Percentiles rank a stretch among this genome's conserved stretches.
Evolutionary conservation across 2,888 invertebrate genomes (phyloP).

Genomic region (Lasioglossum leucozonium): DNA sequence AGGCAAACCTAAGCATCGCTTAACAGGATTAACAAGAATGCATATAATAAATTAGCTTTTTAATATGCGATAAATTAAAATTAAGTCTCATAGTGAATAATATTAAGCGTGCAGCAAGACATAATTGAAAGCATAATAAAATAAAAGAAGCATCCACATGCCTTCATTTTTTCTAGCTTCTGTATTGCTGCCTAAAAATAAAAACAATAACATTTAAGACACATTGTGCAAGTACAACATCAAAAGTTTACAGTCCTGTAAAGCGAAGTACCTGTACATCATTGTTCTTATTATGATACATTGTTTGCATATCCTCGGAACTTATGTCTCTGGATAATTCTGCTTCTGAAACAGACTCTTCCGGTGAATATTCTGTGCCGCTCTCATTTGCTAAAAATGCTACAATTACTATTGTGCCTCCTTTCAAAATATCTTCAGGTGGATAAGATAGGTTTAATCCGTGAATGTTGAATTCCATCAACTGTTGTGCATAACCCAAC

Average conservation of each 20-base stretch:
- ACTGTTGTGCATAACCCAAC: conserved; percentile 88
- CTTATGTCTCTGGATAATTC: conserved; percentile 74
- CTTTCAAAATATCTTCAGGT: conserved; percentile 86
- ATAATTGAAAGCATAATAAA: conserved; percentile 71
- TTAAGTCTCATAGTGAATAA: conserved; percentile 63
- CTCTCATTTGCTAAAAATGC: conserved; percentile 82
- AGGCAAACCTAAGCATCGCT: conserved; percentile 34
- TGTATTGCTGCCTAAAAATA: conserved; percentile 87
- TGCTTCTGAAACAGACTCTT: conserved; percentile 81
- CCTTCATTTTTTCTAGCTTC: conserved; percentile 87
- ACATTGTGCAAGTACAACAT: conserved; percentile 52
- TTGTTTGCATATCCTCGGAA: conserved; percentile 65
- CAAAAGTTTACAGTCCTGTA: conserved; percentile 22
- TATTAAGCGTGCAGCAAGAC: conserved; percentile 54
- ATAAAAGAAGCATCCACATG: conserved; percentile 85
- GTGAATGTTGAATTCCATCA: conserved; percentile 88
- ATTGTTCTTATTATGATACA: conserved; percentile 76
- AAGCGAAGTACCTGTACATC: conserved; percentile 79
- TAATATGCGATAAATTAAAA: conserved; percentile 30
- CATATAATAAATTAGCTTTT: conserved; percentile 14
- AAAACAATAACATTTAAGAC: conserved; percentile 77
- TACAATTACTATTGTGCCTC: conserved; percentile 87
- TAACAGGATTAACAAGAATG: background rate
- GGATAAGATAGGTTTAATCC: conserved; percentile 88
- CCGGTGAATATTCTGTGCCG: conserved; percentile 86